phyloP scores from a whole-genome alignment of 2,888 invertebrate genomes.

The Hydropsyche betteni region DNA sequence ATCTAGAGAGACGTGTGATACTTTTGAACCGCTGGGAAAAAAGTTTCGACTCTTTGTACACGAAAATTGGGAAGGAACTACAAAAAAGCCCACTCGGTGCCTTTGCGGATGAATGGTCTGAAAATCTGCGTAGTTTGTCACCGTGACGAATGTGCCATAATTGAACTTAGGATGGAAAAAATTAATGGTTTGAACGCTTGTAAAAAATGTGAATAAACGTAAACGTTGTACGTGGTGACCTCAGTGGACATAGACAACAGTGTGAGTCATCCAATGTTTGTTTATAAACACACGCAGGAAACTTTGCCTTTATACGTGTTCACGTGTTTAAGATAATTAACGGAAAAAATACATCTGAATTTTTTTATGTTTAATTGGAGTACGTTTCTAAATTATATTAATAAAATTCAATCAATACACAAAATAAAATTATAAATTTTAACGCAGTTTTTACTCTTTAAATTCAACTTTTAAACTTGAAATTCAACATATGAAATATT shows the following conservation, averaged over 20 bases:
- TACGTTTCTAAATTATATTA: too few relatives aligned
- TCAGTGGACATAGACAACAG: slow-evolving; percentile 18
- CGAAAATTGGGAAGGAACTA: too few relatives aligned
- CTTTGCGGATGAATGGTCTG: slow-evolving; percentile 10
- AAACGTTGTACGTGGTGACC: neutral
- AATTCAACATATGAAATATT: too few relatives aligned
- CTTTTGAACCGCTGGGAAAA: too few relatives aligned
- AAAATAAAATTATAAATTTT: neutral
- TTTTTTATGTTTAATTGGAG: neutral
- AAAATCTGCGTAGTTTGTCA: slow-evolving; percentile 13
- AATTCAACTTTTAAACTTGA: too few relatives aligned
- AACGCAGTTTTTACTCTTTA: too few relatives aligned
- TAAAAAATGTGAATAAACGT: neutral
- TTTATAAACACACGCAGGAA: neutral
- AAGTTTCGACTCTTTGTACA: too few relatives aligned
- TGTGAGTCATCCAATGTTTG: slow-evolving; percentile 26
- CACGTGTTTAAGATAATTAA: neutral
- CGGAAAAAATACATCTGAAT: neutral
- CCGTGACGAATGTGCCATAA: slow-evolving; percentile 23
- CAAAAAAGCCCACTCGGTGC: too few relatives aligned
- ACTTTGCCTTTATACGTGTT: slow-evolving; percentile 10
- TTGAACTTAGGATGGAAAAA: slow-evolving; percentile 5
- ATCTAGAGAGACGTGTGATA: too few relatives aligned
- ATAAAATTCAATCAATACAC: too few relatives aligned
- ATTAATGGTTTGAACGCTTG: neutral